These are phyloP conservation scores for Drosophila acutilabella DNA, from an alignment of 2,888 invertebrate genomes.

Conservation along the genomic window DNA sequence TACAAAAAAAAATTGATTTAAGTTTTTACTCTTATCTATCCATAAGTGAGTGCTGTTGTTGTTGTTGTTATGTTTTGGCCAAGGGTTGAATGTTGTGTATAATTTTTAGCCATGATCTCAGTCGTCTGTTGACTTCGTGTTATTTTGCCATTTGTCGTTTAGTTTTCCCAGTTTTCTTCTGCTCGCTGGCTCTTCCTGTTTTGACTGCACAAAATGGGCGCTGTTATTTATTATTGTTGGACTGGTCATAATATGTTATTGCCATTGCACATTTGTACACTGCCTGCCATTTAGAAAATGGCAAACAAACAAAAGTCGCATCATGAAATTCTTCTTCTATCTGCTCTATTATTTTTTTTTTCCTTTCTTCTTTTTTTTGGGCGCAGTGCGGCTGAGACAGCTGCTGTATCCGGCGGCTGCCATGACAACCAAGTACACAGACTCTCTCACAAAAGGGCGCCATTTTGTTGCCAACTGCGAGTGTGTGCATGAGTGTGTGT, in stretches of 20 bases:
- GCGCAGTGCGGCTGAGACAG: constrained; percentile 30
- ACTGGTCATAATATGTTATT: constrained; percentile 64
- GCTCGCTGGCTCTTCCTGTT: constrained; percentile 68
- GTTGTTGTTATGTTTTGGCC: constrained; percentile 12
- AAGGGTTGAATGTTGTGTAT: constrained; percentile 39
- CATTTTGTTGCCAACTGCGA: constrained; percentile 49
- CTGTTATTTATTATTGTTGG: constrained; percentile 75
- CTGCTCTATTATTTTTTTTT: background rate
- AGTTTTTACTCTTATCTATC: constrained; percentile 45
- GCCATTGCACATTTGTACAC: constrained; percentile 51
- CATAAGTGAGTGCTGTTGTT: constrained; percentile 21
- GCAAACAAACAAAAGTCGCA: constrained; percentile 36
- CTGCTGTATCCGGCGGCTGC: constrained; percentile 62
- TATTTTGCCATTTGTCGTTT: constrained; percentile 76
- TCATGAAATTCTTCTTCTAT: constrained; percentile 11
- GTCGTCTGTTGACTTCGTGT: constrained; percentile 32
- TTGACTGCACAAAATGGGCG: constrained; percentile 73
- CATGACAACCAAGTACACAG: constrained; percentile 62
- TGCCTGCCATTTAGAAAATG: constrained; percentile 51
- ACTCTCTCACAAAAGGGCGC: constrained; percentile 38
- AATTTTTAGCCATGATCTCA: constrained; percentile 25
- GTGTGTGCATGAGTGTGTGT: constrained; percentile 17
- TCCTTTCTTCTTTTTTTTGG: constrained; percentile 6
- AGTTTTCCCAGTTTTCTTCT: constrained; percentile 51
- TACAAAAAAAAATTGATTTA: constrained; percentile 18